Evolutionary conservation across 2,888 invertebrate species (phyloP).

Genomic region (Eledone cirrhosa): DNA sequence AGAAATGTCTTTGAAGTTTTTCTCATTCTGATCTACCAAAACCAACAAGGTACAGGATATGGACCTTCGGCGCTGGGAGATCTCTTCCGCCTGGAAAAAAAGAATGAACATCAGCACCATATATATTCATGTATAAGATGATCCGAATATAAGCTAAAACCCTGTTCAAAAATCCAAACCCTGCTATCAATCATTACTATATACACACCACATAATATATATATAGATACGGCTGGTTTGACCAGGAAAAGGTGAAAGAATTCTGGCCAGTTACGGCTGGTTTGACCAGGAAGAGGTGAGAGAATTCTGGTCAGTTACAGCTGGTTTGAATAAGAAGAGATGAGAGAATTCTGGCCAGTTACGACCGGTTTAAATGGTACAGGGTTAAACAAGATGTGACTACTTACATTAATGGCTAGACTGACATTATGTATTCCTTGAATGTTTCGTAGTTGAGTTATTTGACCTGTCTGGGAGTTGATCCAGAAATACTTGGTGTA

Average conservation of each 20-base stretch:
- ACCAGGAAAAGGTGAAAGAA: no score
- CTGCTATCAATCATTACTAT: no score
- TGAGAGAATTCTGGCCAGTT: no score
- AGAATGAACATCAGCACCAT: background rate
- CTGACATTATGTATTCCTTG: background rate
- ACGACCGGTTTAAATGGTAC: background rate
- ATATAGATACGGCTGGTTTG: no score
- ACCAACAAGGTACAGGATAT: conserved; percentile 30
- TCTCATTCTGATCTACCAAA: background rate
- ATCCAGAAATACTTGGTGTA: background rate
- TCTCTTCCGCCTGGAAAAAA: conserved; percentile 34
- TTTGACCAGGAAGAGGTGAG: no score
- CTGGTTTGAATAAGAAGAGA: no score
- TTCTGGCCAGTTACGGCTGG: no score
- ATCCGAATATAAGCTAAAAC: no score
- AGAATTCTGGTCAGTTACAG: no score
- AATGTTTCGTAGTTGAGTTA: background rate
- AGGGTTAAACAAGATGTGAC: background rate
- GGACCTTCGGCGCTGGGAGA: conserved; percentile 29
- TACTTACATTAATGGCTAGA: background rate
- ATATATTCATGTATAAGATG: no score
- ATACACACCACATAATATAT: no score
- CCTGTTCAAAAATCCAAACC: no score
- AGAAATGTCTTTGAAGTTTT: background rate
- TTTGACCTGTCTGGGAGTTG: background rate